Conservation (phyloP, 2,888 invertebrate species). For the Drosophila tanythrix region DNA sequence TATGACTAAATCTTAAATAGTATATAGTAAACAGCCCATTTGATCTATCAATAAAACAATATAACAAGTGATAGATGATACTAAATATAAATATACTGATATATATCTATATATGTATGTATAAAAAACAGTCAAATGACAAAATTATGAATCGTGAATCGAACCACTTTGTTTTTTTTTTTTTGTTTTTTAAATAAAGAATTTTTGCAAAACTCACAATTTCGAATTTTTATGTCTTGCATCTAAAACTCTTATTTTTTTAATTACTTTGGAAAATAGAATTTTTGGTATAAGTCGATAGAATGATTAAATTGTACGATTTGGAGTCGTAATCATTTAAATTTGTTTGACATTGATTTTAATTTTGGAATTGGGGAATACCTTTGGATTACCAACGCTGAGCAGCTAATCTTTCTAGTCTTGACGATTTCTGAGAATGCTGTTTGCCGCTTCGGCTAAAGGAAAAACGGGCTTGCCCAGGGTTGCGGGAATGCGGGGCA, state of each 20-base stretch:
- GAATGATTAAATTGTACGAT: not conserved
- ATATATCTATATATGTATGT: not conserved
- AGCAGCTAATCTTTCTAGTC: not conserved
- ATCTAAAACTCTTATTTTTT: not conserved
- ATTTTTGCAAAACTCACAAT: not conserved
- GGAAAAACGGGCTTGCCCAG: slow-evolving; percentile 72
- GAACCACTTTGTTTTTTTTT: not conserved
- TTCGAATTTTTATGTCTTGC: not conserved
- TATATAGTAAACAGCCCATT: slow-evolving; percentile 34
- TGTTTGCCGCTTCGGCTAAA: slow-evolving; percentile 60
- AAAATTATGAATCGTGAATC: not conserved
- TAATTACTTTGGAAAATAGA: not conserved
- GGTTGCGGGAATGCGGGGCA: slow-evolving; percentile 6
- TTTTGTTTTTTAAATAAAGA: not conserved
- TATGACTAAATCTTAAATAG: slow-evolving; percentile 36
- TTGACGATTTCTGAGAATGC: slow-evolving; percentile 22
- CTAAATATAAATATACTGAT: slow-evolving; percentile 3
- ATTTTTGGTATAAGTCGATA: not conserved
- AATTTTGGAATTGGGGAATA: not conserved
- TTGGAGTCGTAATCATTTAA: not conserved
- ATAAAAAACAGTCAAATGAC: not conserved
- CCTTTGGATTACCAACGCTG: not conserved
- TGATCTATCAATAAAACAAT: slow-evolving; percentile 10
- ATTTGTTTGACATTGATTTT: not conserved
- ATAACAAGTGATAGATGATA: slow-evolving; percentile 6